phyloP scores from a whole-genome alignment of 2,888 invertebrate species.

The Halictus quadricinctus region DNA sequence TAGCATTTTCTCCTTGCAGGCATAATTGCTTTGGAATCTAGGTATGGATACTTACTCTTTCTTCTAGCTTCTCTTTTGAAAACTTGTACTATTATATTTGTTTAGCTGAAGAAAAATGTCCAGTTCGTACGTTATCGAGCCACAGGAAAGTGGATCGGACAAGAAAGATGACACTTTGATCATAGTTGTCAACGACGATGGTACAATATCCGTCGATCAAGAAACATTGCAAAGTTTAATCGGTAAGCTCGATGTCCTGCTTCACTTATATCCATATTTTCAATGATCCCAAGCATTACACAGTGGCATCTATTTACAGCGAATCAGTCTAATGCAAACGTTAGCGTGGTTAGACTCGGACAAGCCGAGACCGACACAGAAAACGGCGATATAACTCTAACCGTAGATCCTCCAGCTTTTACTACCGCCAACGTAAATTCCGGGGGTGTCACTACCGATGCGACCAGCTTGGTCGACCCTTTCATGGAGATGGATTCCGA shows the following conservation, averaged over 20 bases:
- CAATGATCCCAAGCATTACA: neutral
- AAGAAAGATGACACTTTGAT: slow-evolving; percentile 89
- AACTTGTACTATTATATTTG: neutral
- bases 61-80: neutral
- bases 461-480: slow-evolving; percentile 79
- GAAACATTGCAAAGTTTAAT: slow-evolving; percentile 90
- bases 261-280: neutral
- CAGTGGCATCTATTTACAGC: slow-evolving; percentile 65
- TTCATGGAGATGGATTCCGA: slow-evolving; percentile 84
- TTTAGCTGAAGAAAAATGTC: slow-evolving; percentile 75
- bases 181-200: slow-evolving; percentile 94
- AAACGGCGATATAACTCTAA: slow-evolving; percentile 78
- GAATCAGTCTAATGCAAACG: slow-evolving; percentile 79
- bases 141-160: slow-evolving; percentile 73
- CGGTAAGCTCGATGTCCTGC: slow-evolving; percentile 84
- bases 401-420: slow-evolving; percentile 79
- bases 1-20: slow-evolving; percentile 12
- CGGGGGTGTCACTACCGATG: slow-evolving; percentile 58
- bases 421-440: slow-evolving; percentile 53
- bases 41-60: neutral
- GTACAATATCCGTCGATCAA: slow-evolving; percentile 91
- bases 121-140: slow-evolving; percentile 78
- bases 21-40: slow-evolving; percentile 4
- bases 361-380: slow-evolving; percentile 76
- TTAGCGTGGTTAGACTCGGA: slow-evolving; percentile 81